Base-by-base conservation (phyloP, 2,113 vertebrate genomes). In the Vulpes ferrilata region DNA sequence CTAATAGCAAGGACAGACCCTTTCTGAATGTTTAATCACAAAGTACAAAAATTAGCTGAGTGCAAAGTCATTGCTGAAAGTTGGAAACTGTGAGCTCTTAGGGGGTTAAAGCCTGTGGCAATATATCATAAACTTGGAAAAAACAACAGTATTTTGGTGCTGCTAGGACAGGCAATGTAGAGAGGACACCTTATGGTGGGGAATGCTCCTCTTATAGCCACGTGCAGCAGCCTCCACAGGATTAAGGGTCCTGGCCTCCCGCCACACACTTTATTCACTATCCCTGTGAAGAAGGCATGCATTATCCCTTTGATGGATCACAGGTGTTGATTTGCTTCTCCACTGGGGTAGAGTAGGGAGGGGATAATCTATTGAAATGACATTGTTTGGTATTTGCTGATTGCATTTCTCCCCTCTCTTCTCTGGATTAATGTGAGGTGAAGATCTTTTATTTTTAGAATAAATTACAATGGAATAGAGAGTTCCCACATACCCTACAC, bases 341-440 rank as follows among this genome's bases (percentile, higher is more conserved):
- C 15, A n/a, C 0, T 51, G 2, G n/a, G 2, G 8, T 4, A 9
- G 9, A 13, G 0, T 1, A 1, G 0, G 12, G 30, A 3, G 7
- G 38, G 53, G 57, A 59, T 32, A 27, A 73, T 82, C 8, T 57
- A 16, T 16, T n/a, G 17, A 88, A 88, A 80, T 19, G 1, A 55
- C 62, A 20, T 59, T 9, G 3, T 51, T 51, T 30, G 13, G 74
- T 10, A 0, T 57, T 78, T 65, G 43, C 5, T 1, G 1, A 73
- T 5, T 81, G 30, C 1, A 20, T 93, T 71, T 93, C 64, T 79
- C 60, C 6, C 67, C 11, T 86, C 10, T 5, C 11, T 7, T 22
- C 17, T 87, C 1, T n/a, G 55, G 65, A 65, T 16, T 23, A 88
- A 35, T 1, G 0, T 13, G 11, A 85, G 12, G 4, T 65, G 20